Conservation (phyloP, 2,888 invertebrate species). For the Oxycera nigricornis region DNA sequence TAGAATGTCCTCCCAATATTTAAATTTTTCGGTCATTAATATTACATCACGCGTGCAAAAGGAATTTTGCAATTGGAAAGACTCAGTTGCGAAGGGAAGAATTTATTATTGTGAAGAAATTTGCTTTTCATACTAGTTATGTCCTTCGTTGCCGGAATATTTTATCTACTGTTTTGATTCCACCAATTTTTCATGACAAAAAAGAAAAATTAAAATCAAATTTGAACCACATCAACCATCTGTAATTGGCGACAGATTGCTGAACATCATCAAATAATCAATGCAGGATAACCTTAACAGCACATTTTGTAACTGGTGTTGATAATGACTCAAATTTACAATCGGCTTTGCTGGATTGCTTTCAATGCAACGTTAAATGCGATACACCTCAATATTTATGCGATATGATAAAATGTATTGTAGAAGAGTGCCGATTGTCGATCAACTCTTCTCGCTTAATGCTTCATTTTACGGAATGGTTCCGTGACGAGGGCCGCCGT, state of each 20-base stretch:
- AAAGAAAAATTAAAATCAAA: slow-evolving; percentile 42
- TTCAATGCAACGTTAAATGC: slow-evolving; percentile 43
- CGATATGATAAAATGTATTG: slow-evolving; percentile 41
- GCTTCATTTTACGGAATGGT: too few species aligned
- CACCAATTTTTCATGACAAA: slow-evolving; percentile 45
- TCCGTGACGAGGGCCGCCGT: too few species aligned
- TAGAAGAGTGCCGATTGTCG: slow-evolving; percentile 43
- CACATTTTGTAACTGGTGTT: too few species aligned
- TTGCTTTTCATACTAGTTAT: slow-evolving; percentile 52
- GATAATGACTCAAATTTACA: slow-evolving; percentile 43
- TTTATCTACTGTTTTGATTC: slow-evolving; percentile 49
- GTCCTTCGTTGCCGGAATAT: slow-evolving; percentile 50
- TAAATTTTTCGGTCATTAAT: too few species aligned
- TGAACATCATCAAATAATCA: slow-evolving; percentile 49
- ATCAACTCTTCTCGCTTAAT: too few species aligned
- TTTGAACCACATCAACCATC: slow-evolving; percentile 28
- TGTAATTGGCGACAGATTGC: slow-evolving; percentile 49
- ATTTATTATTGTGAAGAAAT: too few species aligned
- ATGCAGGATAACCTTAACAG: slow-evolving; percentile 49
- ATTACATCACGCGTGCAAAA: too few species aligned
- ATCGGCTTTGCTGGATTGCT: slow-evolving; percentile 46
- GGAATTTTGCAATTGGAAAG: too few species aligned
- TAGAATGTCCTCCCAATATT: too few species aligned
- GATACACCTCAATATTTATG: slow-evolving; percentile 48
- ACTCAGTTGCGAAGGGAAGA: too few species aligned